phyloP scores from a whole-genome alignment of 2,888 invertebrate genomes.

The Macrophya alboannulata region DNA sequence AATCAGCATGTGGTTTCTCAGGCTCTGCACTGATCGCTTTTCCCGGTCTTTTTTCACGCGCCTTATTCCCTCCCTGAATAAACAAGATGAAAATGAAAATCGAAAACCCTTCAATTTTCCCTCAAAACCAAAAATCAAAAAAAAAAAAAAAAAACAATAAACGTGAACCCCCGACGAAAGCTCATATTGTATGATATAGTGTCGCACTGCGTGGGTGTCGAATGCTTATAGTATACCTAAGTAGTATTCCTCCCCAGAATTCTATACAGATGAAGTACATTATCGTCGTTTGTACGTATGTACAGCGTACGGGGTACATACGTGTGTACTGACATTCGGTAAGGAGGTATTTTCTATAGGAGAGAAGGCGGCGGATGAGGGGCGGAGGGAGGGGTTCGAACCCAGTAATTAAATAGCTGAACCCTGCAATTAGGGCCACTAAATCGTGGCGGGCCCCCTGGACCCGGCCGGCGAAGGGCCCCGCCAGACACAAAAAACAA shows the following conservation, averaged over 20 bases:
- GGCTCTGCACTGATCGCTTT: neutral
- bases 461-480: conserved; percentile 81
- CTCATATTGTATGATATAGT: neutral
- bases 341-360: conserved; percentile 51
- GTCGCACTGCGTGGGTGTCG: conserved; percentile 13
- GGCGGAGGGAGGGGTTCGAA: conserved; percentile 78
- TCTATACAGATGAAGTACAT: neutral
- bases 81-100: neutral
- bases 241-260: neutral
- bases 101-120: neutral
- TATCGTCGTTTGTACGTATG: conserved; percentile 60
- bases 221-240: neutral
- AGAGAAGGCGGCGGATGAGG: conserved; percentile 62
- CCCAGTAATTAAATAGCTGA: conserved; percentile 91
- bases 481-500: conserved; percentile 80
- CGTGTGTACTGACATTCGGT: conserved; percentile 40
- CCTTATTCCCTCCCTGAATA: neutral
- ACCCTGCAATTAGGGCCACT: conserved; percentile 94
- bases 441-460: conserved; percentile 88
- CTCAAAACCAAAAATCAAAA: neutral
- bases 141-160: neutral
- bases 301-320: conserved; percentile 7
- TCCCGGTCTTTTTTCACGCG: conserved; percentile 55
- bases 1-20: conserved; percentile 58
- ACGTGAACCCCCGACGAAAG: neutral